These are phyloP conservation scores for Elephas maximus DNA, from an alignment of 2,113 vertebrate genomes.

Conservation along the genomic window DNA sequence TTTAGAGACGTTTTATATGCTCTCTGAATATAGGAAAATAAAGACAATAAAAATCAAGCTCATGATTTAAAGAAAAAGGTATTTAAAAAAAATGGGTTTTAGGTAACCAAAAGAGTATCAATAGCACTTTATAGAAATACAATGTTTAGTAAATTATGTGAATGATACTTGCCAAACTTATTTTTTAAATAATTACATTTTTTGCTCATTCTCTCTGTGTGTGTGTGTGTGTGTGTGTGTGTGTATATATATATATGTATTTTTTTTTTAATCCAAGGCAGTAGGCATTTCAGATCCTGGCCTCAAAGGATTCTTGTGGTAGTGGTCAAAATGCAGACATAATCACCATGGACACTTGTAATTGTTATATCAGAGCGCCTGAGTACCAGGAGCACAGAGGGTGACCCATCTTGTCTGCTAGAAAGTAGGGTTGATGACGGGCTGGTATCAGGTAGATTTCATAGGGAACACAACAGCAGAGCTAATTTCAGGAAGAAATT, in stretches of 20 bases:
- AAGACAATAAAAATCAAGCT: conserved; percentile 13
- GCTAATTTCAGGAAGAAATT: background rate
- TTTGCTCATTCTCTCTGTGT: background rate
- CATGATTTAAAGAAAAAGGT: conserved; percentile 30
- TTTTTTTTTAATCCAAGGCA: conserved; percentile 11
- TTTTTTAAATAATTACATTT: conserved; percentile 48
- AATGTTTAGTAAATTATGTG: conserved; percentile 54
- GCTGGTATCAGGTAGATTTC: accelerated
- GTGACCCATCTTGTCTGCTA: background rate
- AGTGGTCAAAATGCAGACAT: background rate
- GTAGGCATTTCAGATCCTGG: background rate
- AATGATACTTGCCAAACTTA: conserved; percentile 33
- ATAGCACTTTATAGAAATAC: conserved; percentile 28
- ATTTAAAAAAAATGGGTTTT: conserved; percentile 26
- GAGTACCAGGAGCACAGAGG: background rate
- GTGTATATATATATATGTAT: too few species aligned
- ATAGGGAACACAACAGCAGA: background rate
- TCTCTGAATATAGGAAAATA: conserved; percentile 39
- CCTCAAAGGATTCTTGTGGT: background rate
- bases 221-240: too few species aligned
- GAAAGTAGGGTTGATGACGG: background rate
- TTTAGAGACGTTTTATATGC: conserved; percentile 36
- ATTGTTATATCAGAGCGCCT: background rate
- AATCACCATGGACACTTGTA: background rate
- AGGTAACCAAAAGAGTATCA: conserved; percentile 51